Base-by-base conservation (phyloP, 2,888 invertebrate genomes). In the Andrena fulva region DNA sequence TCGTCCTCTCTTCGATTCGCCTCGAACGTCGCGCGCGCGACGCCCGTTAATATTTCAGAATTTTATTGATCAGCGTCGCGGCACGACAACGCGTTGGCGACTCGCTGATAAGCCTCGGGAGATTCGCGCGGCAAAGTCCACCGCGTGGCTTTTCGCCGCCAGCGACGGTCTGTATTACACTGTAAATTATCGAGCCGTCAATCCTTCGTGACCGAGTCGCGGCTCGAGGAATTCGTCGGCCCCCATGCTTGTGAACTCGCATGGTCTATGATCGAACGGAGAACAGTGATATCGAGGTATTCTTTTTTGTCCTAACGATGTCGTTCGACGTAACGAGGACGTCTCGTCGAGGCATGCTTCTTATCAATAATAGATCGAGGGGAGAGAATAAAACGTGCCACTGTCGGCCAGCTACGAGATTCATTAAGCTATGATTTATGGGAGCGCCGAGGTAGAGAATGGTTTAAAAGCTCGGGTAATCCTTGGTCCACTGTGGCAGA, bases 41-140 rank as follows among this genome's bases (percentile, higher is more conserved):
- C 42, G 12, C 71, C 63, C 50, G 75, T 82, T 72, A 82, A 82
- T 82, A 76, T 71, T 82, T 80, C 64, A 82, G 24, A 64, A 72
- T 76, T 35, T 48, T 67, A 86, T 84, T 67, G 87, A 86, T 71
- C 71, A 69, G 52, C 63, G 33, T 16, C 75, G 50, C 68, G 69
- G 42, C 77, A 68, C 67, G 56, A 60, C 74, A 59, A 79, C 73
- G 69, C 62, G 35, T 54, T 56, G 63, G 27, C 60, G 35, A 29
- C 35, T 60, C 10, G 16, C 42, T 42, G 42, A 42, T 42, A 16
- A 42, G 42, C 42, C 42, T 42, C 12, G 42, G 42, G 12, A 42
- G 42, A 42, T 42, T 42, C 42, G 16, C 42, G 42, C 42, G 42
- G 42, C 42, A 42, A 42, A 42, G 16, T 42, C 42, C 42, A 3